A percentile compares a stretch with the other conserved stretches of the same genome.
These are phyloP conservation scores for Platerodrilus igneus DNA, from an alignment of 2,888 invertebrate species.

Conservation along the genomic window DNA sequence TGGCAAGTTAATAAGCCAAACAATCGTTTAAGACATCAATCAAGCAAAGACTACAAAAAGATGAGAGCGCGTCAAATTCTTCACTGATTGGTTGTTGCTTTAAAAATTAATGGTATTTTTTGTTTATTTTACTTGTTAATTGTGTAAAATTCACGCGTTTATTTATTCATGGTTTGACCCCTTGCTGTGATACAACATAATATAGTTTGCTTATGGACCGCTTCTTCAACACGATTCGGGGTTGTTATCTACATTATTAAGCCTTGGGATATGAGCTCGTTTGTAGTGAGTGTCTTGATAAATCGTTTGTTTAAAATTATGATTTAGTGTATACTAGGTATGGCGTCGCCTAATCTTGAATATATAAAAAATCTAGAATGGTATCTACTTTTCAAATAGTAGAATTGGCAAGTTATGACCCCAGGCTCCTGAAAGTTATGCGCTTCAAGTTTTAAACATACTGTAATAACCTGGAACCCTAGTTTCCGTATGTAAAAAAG, in stretches of 20 bases:
- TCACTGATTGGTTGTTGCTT: constrained; percentile 47
- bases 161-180: constrained; percentile 49
- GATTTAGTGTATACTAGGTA: too few species aligned
- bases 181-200: constrained; percentile 45
- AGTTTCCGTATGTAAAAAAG: too few species aligned
- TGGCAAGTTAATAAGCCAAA: constrained; percentile 49
- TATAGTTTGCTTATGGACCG: constrained; percentile 44
- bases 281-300: too few species aligned
- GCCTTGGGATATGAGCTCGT: too few species aligned
- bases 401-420: too few species aligned
- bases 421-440: too few species aligned
- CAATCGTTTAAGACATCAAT: constrained; percentile 49
- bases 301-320: too few species aligned
- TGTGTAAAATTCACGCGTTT: constrained; percentile 52
- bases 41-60: constrained; percentile 28
- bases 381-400: too few species aligned
- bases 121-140: constrained; percentile 51
- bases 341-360: too few species aligned
- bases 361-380: too few species aligned
- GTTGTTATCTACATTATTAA: constrained; percentile 28
- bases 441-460: too few species aligned
- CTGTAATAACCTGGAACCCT: too few species aligned
- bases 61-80: constrained; percentile 41
- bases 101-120: constrained; percentile 47
- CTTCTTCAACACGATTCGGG: constrained; percentile 32